phyloP scores from a whole-genome alignment of 2,888 invertebrate species.

The Phoronis australis region DNA sequence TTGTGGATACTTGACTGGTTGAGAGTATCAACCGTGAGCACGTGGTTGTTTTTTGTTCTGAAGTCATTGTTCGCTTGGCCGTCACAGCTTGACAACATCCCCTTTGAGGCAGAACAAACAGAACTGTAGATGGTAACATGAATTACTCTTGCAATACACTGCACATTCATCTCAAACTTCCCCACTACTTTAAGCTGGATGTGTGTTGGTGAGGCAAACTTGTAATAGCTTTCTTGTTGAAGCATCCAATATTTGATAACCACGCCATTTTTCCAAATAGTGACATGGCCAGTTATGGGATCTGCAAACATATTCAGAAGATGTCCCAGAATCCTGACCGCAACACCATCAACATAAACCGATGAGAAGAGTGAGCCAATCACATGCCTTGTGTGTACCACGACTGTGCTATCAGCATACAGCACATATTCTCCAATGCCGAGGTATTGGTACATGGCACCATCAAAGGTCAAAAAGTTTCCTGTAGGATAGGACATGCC shows the following conservation, averaged over 20 bases:
- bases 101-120: conserved; percentile 15
- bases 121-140: conserved; percentile 6
- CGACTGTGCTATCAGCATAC: not conserved
- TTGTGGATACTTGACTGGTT: conserved; percentile 15
- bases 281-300: not conserved
- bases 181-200: conserved; percentile 17
- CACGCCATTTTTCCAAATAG: not conserved
- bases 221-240: no score
- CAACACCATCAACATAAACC: conserved; percentile 5
- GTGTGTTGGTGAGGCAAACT: conserved; percentile 10
- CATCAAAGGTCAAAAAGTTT: conserved; percentile 24
- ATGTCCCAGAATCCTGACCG: not conserved
- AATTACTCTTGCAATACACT: no score
- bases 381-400: not conserved
- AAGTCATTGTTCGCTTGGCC: conserved; percentile 20
- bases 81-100: conserved; percentile 22
- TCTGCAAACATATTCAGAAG: not conserved
- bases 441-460: conserved; percentile 21
- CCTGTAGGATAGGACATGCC: conserved; percentile 14
- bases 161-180: conserved; percentile 14
- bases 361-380: conserved; percentile 1
- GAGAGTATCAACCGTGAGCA: conserved; percentile 10
- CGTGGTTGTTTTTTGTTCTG: conserved; percentile 11
- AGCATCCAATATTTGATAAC: no score
- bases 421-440: conserved; percentile 22